Percentiles rank a stretch among this genome's conserved stretches.
phyloP scores from a whole-genome alignment of 2,888 invertebrate genomes.

The Dicyrtoma fusca region DNA sequence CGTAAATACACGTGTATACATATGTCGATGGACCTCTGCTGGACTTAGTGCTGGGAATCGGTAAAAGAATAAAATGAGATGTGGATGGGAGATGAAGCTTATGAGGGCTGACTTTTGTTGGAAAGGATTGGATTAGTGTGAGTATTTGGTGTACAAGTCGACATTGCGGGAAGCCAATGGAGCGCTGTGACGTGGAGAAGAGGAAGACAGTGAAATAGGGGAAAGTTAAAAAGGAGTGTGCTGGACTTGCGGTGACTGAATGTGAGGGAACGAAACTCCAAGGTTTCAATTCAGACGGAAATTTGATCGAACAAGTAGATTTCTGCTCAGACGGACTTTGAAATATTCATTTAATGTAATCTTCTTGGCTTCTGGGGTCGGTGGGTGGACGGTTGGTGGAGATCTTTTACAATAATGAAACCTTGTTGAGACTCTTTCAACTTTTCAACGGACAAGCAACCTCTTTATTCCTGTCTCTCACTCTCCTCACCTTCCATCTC shows the following conservation, averaged over 20 bases:
- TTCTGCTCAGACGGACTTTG: conserved; percentile 10
- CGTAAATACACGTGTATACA: too few species aligned
- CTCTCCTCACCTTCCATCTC: background rate
- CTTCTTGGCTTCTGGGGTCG: background rate
- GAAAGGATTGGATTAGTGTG: too few species aligned
- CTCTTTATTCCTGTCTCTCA: background rate
- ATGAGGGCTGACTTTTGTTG: too few species aligned
- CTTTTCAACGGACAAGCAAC: background rate
- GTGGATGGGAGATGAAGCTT: too few species aligned
- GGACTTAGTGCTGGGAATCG: too few species aligned
- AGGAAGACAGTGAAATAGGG: background rate
- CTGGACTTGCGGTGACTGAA: background rate
- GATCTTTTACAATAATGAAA: background rate
- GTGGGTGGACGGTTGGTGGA: background rate
- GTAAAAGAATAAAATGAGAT: too few species aligned
- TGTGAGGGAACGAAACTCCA: background rate
- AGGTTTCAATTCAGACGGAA: too few species aligned
- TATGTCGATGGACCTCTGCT: too few species aligned
- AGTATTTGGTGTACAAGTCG: background rate
- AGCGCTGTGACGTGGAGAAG: background rate
- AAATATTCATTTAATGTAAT: conserved; percentile 4
- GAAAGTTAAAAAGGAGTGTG: background rate
- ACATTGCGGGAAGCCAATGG: background rate
- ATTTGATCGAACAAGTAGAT: conserved; percentile 5
- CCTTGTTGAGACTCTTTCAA: background rate